phyloP scores from a whole-genome alignment of 2,797 vertebrate genomes.

The Scolopax rusticola region DNA sequence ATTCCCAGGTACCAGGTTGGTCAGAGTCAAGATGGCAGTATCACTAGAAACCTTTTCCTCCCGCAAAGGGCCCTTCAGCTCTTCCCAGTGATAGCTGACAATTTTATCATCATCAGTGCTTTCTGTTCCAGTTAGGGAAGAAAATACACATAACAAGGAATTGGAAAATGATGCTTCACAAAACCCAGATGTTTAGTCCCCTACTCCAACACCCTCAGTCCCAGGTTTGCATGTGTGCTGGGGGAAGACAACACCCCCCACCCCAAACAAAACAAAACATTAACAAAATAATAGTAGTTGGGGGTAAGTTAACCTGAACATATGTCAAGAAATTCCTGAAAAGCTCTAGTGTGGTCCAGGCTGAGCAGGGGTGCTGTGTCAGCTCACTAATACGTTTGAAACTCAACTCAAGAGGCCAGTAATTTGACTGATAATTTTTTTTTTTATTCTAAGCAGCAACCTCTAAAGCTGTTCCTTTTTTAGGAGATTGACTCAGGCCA shows the following conservation, averaged over 20 bases:
- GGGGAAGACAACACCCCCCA: background rate
- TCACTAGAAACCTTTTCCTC: constrained; percentile 94
- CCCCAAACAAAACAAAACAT: background rate
- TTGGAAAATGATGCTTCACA: background rate
- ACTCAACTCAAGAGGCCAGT: background rate
- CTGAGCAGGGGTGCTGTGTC: background rate
- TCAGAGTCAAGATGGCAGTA: constrained; percentile 88
- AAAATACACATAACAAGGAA: background rate
- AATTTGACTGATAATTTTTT: background rate
- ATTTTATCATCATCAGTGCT: constrained; percentile 97
- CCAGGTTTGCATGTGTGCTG: background rate
- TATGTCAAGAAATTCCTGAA: background rate
- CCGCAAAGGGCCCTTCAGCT: constrained; percentile 93
- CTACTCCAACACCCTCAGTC: background rate
- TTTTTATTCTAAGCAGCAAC: background rate
- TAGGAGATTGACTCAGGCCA: background rate
- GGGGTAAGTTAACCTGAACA: background rate
- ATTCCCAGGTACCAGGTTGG: constrained; percentile 92
- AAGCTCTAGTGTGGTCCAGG: background rate
- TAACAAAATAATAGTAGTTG: background rate
- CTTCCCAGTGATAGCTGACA: constrained; percentile 94
- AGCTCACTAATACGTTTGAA: accelerated
- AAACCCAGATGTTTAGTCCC: background rate
- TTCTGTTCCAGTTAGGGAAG: constrained; percentile 77
- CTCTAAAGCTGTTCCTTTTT: constrained; percentile 15